Conservation (phyloP, 2,113 vertebrate genomes). For the Ovis canadensis region DNA sequence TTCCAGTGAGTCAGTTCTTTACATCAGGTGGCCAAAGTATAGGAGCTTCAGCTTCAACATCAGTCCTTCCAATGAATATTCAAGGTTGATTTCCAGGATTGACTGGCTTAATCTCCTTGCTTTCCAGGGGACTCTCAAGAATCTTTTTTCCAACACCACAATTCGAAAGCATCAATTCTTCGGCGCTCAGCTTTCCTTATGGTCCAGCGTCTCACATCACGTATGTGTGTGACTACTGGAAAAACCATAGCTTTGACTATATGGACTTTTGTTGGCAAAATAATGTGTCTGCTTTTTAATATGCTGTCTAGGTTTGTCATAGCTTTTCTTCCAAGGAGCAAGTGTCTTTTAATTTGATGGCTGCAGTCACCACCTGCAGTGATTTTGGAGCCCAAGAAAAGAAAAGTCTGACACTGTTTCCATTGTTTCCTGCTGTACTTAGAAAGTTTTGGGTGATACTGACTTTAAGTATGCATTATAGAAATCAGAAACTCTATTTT, state of each 20-base stretch:
- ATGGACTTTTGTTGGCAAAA: neutral
- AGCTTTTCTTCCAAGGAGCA: neutral
- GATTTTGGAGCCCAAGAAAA: neutral
- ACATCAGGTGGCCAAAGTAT: neutral
- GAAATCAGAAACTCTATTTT: constrained; percentile 37
- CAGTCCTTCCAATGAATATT: neutral
- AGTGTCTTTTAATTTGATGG: neutral
- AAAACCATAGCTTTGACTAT: neutral
- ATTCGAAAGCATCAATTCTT: neutral
- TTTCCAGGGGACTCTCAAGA: neutral
- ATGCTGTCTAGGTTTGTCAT: neutral
- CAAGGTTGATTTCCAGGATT: neutral
- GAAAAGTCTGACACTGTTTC: neutral
- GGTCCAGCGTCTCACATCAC: neutral
- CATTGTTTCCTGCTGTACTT: neutral
- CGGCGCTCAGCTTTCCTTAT: neutral
- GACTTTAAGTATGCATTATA: neutral
- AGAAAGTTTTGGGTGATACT: neutral
- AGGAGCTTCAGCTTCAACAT: neutral
- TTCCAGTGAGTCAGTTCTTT: neutral
- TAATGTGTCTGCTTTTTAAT: neutral
- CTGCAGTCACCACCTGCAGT: neutral
- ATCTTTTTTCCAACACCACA: neutral
- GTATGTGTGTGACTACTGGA: neutral
- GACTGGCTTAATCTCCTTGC: neutral